Conservation (phyloP, 2,797 vertebrate species). For the Karalla daura region DNA sequence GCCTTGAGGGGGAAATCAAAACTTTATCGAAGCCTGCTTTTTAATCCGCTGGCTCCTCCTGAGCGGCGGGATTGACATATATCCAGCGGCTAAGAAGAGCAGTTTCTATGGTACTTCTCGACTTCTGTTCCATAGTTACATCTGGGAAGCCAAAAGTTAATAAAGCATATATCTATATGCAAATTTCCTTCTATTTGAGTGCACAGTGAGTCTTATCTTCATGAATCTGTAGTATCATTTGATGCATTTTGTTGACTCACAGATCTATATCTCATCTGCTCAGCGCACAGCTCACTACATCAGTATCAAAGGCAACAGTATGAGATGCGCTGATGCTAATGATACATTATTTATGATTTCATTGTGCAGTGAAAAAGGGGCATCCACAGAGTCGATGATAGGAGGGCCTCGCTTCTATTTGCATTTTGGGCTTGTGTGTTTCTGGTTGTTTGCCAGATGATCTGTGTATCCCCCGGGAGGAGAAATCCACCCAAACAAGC, state of each 20-base stretch:
- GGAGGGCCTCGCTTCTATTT: slow-evolving; percentile 3
- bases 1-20: background rate
- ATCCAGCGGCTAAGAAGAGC: background rate
- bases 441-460: slow-evolving; percentile 37
- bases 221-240: background rate
- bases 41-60: no score
- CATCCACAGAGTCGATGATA: background rate
- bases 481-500: slow-evolving; percentile 51
- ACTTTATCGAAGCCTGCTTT: background rate
- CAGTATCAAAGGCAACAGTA: background rate
- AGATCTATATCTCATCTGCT: background rate
- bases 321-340: background rate
- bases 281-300: background rate
- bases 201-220: background rate
- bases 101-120: no score
- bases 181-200: background rate
- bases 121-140: background rate
- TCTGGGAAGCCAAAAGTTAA: background rate
- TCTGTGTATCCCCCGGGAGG: slow-evolving; percentile 23
- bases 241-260: background rate
- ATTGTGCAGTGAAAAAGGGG: background rate
- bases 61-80: background rate
- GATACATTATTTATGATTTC: background rate
- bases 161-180: background rate
- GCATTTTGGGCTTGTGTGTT: slow-evolving; percentile 13